Conservation (phyloP, 2,797 vertebrate species). For the Chelonia mydas region DNA sequence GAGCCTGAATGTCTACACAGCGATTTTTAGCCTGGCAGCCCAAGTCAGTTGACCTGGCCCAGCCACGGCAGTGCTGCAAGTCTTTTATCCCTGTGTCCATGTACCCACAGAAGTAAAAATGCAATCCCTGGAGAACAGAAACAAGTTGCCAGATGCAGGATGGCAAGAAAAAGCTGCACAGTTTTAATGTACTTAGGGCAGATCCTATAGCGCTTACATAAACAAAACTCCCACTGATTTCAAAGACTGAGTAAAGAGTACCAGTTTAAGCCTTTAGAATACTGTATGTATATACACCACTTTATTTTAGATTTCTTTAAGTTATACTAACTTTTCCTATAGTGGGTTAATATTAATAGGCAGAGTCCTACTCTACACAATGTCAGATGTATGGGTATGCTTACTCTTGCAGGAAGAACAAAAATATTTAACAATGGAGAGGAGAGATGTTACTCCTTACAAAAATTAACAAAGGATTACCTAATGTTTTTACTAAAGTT, state of each 20-base stretch:
- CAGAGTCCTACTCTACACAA: background rate
- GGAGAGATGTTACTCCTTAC: background rate
- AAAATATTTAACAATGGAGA: background rate
- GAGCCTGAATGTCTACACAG: no score
- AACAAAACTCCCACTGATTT: background rate
- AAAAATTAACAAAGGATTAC: background rate
- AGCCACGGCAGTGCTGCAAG: no score
- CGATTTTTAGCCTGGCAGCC: no score
- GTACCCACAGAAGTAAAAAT: background rate
- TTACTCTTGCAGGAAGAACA: background rate
- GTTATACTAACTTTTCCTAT: background rate
- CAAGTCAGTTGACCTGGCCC: no score
- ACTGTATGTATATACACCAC: background rate
- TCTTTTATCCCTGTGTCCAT: no score
- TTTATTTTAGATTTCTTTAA: background rate
- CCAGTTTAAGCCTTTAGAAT: background rate
- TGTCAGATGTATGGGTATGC: background rate
- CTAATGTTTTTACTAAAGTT: background rate
- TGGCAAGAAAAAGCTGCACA: background rate
- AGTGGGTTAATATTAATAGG: constrained; percentile 16
- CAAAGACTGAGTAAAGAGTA: background rate
- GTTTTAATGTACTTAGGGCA: background rate
- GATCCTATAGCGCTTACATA: background rate
- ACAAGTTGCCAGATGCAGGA: background rate
- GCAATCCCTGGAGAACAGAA: background rate